phyloP scores from a whole-genome alignment of 2,113 vertebrate species.

The Ophiodon elongatus region DNA sequence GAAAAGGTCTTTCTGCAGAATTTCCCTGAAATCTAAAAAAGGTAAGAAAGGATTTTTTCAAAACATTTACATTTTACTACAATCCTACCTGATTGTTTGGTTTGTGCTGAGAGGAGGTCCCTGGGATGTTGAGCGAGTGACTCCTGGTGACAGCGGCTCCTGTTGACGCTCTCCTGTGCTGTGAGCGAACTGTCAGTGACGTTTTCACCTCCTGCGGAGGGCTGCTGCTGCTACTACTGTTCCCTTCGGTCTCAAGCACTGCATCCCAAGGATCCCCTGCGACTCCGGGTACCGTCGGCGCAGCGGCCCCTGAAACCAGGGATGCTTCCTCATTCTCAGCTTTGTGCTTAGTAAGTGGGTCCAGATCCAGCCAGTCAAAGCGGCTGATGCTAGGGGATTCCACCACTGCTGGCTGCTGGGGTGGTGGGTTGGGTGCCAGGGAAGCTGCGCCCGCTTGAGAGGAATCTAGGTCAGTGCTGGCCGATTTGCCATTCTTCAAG shows the following conservation, averaged over 20 bases:
- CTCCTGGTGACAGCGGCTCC: slow-evolving; percentile 90
- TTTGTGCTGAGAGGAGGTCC: slow-evolving; percentile 81
- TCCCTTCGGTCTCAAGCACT: slow-evolving; percentile 89
- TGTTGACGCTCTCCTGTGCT: slow-evolving; percentile 84
- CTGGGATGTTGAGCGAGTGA: slow-evolving; percentile 91
- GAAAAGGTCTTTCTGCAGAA: not conserved
- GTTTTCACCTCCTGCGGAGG: slow-evolving; percentile 80
- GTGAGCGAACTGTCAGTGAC: slow-evolving; percentile 42
- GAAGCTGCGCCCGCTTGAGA: slow-evolving; percentile 72
- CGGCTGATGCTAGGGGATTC: slow-evolving; percentile 85
- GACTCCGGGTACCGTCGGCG: slow-evolving; percentile 50
- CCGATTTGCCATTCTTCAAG: slow-evolving; percentile 91
- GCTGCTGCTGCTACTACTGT: slow-evolving; percentile 51
- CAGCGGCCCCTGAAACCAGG: slow-evolving; percentile 45
- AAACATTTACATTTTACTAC: not conserved
- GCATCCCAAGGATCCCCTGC: slow-evolving; percentile 97
- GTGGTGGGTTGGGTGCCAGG: slow-evolving; percentile 76
- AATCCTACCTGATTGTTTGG: slow-evolving; percentile 88
- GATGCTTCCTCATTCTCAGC: slow-evolving; percentile 85
- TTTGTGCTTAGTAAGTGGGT: slow-evolving; percentile 93
- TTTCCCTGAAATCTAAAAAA: not conserved
- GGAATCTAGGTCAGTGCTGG: slow-evolving; percentile 85
- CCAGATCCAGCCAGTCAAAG: slow-evolving; percentile 97
- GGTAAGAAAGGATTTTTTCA: not conserved
- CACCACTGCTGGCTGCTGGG: slow-evolving; percentile 63